Percentiles rank a stretch among this genome's conserved stretches.
Evolutionary conservation across 2,113 vertebrate genomes (phyloP).

Genomic region (Deroptyus accipitrinus): DNA sequence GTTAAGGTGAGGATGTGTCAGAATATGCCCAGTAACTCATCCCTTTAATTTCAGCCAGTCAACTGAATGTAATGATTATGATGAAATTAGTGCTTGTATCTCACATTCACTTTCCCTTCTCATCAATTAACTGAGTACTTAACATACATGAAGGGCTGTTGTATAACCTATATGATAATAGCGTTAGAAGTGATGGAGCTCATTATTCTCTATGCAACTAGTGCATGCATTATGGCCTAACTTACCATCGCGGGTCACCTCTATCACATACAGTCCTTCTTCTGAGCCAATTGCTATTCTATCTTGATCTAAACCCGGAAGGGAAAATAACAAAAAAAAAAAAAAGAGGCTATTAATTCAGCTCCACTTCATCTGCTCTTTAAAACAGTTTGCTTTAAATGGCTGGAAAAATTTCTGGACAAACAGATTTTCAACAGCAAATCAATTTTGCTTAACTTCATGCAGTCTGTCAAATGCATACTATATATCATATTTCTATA

Average conservation of each 20-base stretch:
- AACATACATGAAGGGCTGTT: neutral
- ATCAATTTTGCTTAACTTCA: constrained; percentile 1
- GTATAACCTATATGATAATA: neutral
- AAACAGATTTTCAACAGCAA: neutral
- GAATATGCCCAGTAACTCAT: neutral
- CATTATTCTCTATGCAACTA: neutral
- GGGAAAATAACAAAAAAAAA: neutral
- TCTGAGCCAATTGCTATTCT: constrained; percentile 91
- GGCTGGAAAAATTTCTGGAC: neutral
- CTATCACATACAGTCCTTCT: constrained; percentile 93
- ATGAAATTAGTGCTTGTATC: neutral
- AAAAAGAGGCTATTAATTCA: constrained; percentile 3
- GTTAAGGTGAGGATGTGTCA: neutral
- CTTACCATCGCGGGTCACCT: constrained; percentile 94
- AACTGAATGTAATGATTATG: neutral
- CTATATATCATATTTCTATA: neutral
- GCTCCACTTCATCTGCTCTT: neutral
- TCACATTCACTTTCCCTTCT: constrained; percentile 5
- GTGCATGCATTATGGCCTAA: neutral
- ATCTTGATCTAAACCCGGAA: constrained; percentile 83
- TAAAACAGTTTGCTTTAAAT: neutral
- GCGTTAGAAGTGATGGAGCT: neutral
- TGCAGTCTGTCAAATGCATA: neutral
- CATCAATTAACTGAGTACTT: neutral
- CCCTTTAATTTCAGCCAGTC: neutral